Conservation (phyloP, 1,140 invertebrate genomes). For the Cepaea nemoralis region DNA sequence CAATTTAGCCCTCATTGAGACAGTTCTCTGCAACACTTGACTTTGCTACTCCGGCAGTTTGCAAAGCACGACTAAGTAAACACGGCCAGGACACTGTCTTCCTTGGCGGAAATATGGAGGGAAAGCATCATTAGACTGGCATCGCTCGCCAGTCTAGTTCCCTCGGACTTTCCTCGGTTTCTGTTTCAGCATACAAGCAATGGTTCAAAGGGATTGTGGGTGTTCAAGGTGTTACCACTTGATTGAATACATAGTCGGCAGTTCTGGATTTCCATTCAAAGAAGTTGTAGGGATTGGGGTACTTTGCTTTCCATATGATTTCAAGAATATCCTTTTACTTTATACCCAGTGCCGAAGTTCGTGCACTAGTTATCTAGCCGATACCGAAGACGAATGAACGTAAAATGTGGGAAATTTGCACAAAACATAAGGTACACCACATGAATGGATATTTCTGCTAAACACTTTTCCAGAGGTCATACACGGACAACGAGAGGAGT, state of each 20-base stretch:
- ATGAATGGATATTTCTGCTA: no score
- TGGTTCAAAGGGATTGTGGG: background rate
- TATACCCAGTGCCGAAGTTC: no score
- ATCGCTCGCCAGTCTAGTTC: background rate
- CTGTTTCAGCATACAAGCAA: background rate
- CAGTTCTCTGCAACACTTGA: background rate
- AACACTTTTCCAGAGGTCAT: no score
- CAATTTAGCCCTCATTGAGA: background rate
- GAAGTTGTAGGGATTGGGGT: no score
- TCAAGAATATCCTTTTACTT: no score
- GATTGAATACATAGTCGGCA: background rate
- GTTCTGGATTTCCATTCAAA: background rate
- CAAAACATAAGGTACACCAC: no score
- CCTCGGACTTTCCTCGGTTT: conserved; percentile 10
- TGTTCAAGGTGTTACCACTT: background rate
- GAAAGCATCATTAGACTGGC: conserved; percentile 6
- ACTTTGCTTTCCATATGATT: no score
- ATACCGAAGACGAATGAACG: no score
- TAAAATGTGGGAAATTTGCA: no score
- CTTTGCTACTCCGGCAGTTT: background rate
- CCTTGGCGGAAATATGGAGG: background rate
- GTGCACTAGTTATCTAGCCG: no score
- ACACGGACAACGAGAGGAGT: no score
- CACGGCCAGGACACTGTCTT: background rate
- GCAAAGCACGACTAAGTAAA: conserved; percentile 8